These are phyloP conservation scores for Drosophila sordidula DNA, from an alignment of 2,888 invertebrate species.

Conservation along the genomic window DNA sequence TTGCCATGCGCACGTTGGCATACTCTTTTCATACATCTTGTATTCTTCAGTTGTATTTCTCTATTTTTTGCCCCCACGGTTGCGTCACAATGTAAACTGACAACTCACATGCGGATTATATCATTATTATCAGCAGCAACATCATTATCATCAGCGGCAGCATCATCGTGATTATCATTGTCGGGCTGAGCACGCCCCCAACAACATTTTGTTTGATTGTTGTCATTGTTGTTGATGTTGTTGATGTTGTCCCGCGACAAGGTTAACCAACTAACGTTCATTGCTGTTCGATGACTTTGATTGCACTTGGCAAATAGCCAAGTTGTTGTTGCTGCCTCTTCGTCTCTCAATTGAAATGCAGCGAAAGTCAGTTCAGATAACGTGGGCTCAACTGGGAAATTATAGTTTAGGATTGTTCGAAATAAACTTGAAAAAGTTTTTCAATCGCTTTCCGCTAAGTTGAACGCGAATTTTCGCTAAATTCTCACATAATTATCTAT, in stretches of 20 bases:
- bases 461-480: no score
- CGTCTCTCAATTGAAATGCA: neutral
- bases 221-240: slow-evolving; percentile 1
- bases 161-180: no score
- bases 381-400: neutral
- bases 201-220: no score
- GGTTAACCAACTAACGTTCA: slow-evolving; percentile 10
- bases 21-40: slow-evolving; percentile 1
- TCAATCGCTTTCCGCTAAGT: no score
- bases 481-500: no score
- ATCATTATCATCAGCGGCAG: neutral
- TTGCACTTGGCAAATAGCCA: slow-evolving; percentile 3
- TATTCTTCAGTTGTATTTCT: neutral
- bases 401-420: neutral
- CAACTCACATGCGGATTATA: slow-evolving; percentile 1
- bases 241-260: slow-evolving; percentile 1
- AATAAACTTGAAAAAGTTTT: no score
- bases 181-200: no score
- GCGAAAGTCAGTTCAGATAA: slow-evolving; percentile 1
- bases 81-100: neutral
- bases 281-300: neutral
- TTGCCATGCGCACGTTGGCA: slow-evolving; percentile 13
- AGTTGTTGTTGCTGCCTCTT: neutral
- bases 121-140: neutral
- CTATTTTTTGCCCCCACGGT: no score